Evolutionary conservation across 30 jellyfish, hydroid and myxozoan species (phyloP).

Genomic region (Sanderia malayensis): DNA sequence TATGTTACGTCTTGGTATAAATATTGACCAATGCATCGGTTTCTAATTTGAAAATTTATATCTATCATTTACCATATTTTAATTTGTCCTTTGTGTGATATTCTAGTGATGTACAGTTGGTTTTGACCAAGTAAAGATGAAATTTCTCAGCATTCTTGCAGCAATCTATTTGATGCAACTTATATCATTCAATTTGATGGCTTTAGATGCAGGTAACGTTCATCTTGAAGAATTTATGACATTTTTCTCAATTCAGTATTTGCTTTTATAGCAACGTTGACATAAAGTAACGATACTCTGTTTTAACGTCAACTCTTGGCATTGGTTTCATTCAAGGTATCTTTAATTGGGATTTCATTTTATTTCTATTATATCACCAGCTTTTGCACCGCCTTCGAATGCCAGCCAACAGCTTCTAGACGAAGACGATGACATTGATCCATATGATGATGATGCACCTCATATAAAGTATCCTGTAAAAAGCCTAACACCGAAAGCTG

Average conservation of each 20-base stretch:
- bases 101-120: not conserved
- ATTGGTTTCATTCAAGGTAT: too few relatives aligned
- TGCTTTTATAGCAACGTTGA: too few relatives aligned
- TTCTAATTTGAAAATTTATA: too few relatives aligned
- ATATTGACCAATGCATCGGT: too few relatives aligned
- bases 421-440: conserved; percentile 64
- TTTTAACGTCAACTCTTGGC: too few relatives aligned
- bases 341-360: too few relatives aligned
- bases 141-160: not conserved
- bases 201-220: too few relatives aligned
- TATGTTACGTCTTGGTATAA: too few relatives aligned
- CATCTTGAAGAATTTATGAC: too few relatives aligned
- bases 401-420: not conserved
- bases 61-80: not conserved
- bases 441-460: conserved; percentile 53
- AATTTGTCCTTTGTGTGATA: not conserved
- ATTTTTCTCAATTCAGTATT: too few relatives aligned
- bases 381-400: not conserved
- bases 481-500: conserved; percentile 50
- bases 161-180: not conserved
- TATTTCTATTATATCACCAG: too few relatives aligned
- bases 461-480: conserved; percentile 49
- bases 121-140: not conserved
- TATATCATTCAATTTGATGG: not conserved
- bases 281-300: too few relatives aligned